Evolutionary conservation across 1,140 invertebrate genomes (phyloP), one percentile per base, ranked within the genome.

Genomic region (Papilio polytes): DNA sequence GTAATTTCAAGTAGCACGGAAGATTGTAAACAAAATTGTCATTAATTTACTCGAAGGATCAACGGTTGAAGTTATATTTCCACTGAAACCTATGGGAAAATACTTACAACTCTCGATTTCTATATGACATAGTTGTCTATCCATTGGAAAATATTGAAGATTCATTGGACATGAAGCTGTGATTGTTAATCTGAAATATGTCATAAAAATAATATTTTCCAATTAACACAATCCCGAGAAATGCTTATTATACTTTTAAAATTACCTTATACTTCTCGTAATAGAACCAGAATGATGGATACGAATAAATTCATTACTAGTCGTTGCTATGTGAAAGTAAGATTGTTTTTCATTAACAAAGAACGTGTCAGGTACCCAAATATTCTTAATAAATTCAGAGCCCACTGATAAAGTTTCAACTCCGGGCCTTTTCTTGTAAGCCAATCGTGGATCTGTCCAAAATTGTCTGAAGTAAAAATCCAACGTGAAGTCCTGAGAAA

Each of bases 71-170:
- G n/a, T 36, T 36, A 3, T 78, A 53, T 56, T 78, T 41, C n/a
- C 18, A 20, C 31, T 56, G 22, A 78, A 59, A 78, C 36, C 46
- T 46, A 78, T 84, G 51, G 82, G 87, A 88, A 91, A 93, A 95
- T 97, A 98, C 98, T 99, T 98, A 99, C 98, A 99, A 96, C 98
- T 99, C 97, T 99, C 99, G 86, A 99, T 99, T 96, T 99, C 98
- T 91, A 99, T 98, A 92, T 98, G 98, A 95, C 99, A 99, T 84
- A 99, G 95, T 95, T 99, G 99, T 89, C 98, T 97, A 95, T 99
- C 99, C 98, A 99, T 99, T n/a, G 98, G 99, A 95, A 99, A 99
- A 95, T 99, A 99, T 93, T 99, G 98, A 80, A 99, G 96, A 95
- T 99, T 98, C 98, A 99, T 99, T 56, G 99, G 98, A 96, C 99